Base-by-base conservation (phyloP, 2,888 invertebrate species). In the Campaea margaritaria region DNA sequence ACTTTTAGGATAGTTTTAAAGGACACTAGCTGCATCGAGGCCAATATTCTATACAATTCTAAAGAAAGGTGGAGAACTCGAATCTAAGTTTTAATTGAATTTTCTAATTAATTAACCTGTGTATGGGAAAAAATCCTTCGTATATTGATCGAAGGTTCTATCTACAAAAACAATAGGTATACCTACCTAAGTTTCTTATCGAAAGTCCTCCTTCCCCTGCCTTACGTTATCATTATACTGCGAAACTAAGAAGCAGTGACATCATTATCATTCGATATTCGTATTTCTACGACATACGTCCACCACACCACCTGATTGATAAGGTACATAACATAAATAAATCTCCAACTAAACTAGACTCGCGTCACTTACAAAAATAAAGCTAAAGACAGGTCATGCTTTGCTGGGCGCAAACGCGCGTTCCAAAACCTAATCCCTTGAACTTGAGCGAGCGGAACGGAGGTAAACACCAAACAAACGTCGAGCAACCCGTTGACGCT, bases 381-480 rank as follows among this genome's bases (percentile, higher is more conserved):
- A 63, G 52, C 64, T 27, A 64, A 58, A 64, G 52, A 63, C 65
- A 72, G 79, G 53, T 71, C 84, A 72, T 15, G 67, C 48, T 73
- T 45, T 48, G 62, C 63, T 81, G 79, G 83, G 36, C 34, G 34
- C 12, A 39, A 14, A 42, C 46, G 43, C 7, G 47, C 75, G 76
- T 76, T 76, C 76, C 74, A 68, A 75, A 73, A 76, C 71, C 88
- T 74, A 83, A 85, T 86, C 87, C 88, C 89, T 90, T 91, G 90
- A 91, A 90, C 89, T 89, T 90, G 83, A 75, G 72, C 70, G 79
- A 74, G 78, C 46, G 50, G 50, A 45, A 55, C 31, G 51, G 34
- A 43, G 49, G 76, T 56, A 53, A 49, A 56, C 52, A 52, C 52
- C 39, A 61, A 61, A 57, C 57, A 57, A 60, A 57, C 43, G 14